Percentiles rank a stretch among this genome's conserved stretches.
phyloP scores from a whole-genome alignment of 2,797 vertebrate species.

The Phoebastria nigripes region DNA sequence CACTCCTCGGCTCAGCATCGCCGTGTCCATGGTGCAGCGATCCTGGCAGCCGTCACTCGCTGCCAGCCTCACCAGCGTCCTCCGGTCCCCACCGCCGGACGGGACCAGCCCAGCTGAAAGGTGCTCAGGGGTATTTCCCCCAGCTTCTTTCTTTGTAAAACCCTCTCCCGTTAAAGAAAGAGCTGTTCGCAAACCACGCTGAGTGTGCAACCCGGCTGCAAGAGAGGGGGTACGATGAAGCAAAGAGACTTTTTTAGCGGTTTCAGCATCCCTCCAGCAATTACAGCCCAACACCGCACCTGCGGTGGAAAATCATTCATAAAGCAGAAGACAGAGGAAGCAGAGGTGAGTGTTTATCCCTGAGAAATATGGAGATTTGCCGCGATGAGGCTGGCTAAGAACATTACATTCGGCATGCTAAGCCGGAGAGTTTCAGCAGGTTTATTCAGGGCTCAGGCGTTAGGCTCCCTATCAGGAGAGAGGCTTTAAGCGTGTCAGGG shows the following conservation, averaged over 20 bases:
- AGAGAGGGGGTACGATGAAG: accelerated
- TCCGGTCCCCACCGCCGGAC: accelerated
- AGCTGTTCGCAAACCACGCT: background rate
- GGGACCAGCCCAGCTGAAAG: background rate
- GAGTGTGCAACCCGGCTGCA: accelerated
- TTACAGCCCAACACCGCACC: background rate
- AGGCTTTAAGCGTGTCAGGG: background rate
- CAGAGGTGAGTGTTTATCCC: slow-evolving; percentile 47
- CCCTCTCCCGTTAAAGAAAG: background rate
- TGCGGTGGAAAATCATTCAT: background rate
- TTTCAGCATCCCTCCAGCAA: background rate
- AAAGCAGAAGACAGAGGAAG: background rate
- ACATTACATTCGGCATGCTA: background rate
- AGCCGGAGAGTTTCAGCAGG: background rate
- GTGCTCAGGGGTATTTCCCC: background rate
- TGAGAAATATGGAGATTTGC: slow-evolving; percentile 26
- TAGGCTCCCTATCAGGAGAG: slow-evolving; percentile 15
- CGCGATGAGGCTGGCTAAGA: slow-evolving; percentile 22
- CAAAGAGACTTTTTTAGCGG: background rate
- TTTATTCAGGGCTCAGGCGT: slow-evolving; percentile 16
- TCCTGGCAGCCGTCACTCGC: background rate
- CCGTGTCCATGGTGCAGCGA: accelerated
- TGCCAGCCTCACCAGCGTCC: background rate
- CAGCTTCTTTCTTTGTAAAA: background rate
- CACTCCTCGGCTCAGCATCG: accelerated